Evolutionary conservation across 2,797 vertebrate genomes (phyloP).

Genomic region (Girardinus metallicus): DNA sequence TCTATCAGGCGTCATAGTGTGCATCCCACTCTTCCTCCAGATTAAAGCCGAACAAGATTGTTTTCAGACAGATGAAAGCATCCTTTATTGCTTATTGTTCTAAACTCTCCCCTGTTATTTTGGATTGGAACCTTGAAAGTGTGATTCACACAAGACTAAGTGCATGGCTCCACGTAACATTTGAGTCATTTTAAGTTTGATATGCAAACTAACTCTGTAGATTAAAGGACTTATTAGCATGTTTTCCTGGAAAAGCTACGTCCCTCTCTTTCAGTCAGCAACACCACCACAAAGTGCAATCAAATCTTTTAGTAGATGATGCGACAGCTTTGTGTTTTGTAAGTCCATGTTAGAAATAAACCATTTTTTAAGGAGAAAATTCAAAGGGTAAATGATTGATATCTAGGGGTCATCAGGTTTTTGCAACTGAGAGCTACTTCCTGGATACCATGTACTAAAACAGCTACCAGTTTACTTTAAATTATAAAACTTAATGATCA

Average conservation of each 20-base stretch:
- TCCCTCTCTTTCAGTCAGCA: background rate
- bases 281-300: background rate
- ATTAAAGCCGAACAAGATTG: slow-evolving; percentile 72
- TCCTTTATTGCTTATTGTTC: slow-evolving; percentile 10
- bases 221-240: slow-evolving; percentile 61
- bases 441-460: too few species aligned
- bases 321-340: background rate
- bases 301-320: background rate
- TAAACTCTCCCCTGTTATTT: slow-evolving; percentile 10
- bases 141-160: background rate
- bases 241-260: slow-evolving; percentile 58
- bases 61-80: slow-evolving; percentile 61
- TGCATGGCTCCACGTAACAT: background rate
- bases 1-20: slow-evolving; percentile 73
- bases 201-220: slow-evolving; percentile 46
- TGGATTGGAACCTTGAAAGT: background rate
- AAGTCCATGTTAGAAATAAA: background rate
- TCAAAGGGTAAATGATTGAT: background rate
- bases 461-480: too few species aligned
- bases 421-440: too few species aligned
- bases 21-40: slow-evolving; percentile 71
- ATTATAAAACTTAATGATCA: too few species aligned
- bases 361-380: background rate
- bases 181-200: background rate
- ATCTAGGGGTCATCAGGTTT: too few species aligned